These are phyloP conservation scores for Ganaspis sp. DNA, from an alignment of 1,140 invertebrate genomes.

Conservation along the genomic window DNA sequence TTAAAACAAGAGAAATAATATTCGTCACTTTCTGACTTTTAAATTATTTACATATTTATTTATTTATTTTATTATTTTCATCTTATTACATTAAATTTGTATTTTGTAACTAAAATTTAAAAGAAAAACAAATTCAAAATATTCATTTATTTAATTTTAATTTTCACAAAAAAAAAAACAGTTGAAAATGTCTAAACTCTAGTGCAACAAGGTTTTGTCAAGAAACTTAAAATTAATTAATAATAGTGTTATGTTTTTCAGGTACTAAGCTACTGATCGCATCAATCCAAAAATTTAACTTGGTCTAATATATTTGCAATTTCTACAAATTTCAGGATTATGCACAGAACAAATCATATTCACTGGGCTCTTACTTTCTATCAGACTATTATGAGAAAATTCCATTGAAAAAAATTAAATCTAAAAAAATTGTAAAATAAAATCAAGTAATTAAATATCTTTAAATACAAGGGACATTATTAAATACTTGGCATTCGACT, in stretches of 20 bases:
- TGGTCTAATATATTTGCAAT: no score
- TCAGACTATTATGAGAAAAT: not conserved
- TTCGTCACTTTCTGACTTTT: not conserved
- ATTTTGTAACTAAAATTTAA: no score
- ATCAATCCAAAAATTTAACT: no score
- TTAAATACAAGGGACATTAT: slow-evolving; percentile 28
- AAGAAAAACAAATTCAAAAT: not conserved
- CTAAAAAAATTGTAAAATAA: slow-evolving; percentile 18
- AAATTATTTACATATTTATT: no score
- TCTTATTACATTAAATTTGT: no score
- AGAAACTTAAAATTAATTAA: slow-evolving; percentile 31
- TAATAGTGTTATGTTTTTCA: slow-evolving; percentile 36
- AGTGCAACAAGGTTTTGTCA: slow-evolving; percentile 17
- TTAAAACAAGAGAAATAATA: not conserved
- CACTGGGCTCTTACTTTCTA: not conserved
- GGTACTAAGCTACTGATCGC: slow-evolving; percentile 46
- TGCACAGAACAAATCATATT: not conserved
- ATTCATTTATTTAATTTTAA: not conserved
- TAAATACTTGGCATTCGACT: slow-evolving; percentile 16
- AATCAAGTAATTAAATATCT: no score
- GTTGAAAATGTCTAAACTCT: not conserved
- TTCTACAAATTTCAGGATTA: slow-evolving; percentile 14
- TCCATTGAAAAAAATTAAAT: not conserved
- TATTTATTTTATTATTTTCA: no score
- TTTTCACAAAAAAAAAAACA: not conserved